A percentile compares a stretch with the other conserved stretches of the same genome.
Evolutionary conservation across 2,113 vertebrate genomes (phyloP).

Genomic region (Myotis davidii): DNA sequence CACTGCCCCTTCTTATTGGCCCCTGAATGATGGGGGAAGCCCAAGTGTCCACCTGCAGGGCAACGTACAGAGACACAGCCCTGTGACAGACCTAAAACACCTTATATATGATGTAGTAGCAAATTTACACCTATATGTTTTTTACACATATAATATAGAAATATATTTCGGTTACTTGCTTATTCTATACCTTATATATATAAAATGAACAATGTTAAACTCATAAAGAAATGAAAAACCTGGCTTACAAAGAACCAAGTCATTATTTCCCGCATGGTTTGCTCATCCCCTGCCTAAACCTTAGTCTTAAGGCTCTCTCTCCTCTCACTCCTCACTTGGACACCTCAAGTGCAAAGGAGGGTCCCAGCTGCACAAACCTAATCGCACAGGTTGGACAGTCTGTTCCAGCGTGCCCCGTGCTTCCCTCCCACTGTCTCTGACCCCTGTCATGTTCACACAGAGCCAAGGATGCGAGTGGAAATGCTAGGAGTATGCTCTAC

Average conservation of each 20-base stretch:
- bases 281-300: neutral
- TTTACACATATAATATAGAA: neutral
- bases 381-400: neutral
- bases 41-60: neutral
- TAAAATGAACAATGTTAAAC: neutral
- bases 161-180: neutral
- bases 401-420: neutral
- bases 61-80: neutral
- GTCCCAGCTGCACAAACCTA: neutral
- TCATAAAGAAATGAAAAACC: neutral
- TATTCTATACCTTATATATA: neutral
- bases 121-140: neutral
- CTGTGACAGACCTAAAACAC: neutral
- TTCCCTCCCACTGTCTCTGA: neutral
- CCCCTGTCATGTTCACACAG: neutral
- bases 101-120: neutral
- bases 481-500: neutral
- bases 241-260: neutral
- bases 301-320: neutral
- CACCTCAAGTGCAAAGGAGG: neutral
- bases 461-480: neutral
- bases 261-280: neutral
- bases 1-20: neutral
- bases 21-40: neutral
- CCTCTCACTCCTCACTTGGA: neutral